Evolutionary conservation across 2,888 invertebrate species (phyloP), one percentile per base, ranked within the genome.

Genomic region (Gari tellinella): DNA sequence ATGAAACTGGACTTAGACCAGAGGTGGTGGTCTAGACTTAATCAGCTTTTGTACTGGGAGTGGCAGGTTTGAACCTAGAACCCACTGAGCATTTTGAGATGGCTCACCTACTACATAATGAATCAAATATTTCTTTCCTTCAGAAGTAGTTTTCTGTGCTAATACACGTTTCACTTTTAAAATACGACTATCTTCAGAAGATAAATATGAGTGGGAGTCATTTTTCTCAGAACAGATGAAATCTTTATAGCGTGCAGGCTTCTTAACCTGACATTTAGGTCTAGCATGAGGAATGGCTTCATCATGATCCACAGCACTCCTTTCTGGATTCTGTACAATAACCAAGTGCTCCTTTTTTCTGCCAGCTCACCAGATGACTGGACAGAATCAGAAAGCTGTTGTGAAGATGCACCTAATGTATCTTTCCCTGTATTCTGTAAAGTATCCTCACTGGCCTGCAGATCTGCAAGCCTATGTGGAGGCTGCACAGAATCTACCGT

Each of bases 101-200:
- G 56, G 51, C 49, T 57, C 65, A 2, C 45, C 51, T 21, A 51
- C 25, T 21, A 51, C 25, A 38, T 49, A 43, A 19, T 63, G 63
- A 53, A 55, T 37, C 12, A 63, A 38, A 43, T 55, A 63, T 46
- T 63, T 31, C 21, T 37, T 31, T 23, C 63, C 63, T 31, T 53
- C 26, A 4, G 21, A 19, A 17, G 63, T 55, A 14, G 17, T 15
- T 14, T 43, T 43, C 55, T 55, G 63, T n/a, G 63, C 63, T 21
- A 63, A 26, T 31, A 55, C 63, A 53, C 63, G 37, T 21, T 63
- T 63, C n/a, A 55, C 45, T 46, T 63, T 63, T 43, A 31, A 38
- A 53, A 14, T n/a, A 46, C 26, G 23, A 17, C 19, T 46, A 17
- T 8, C 21, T 23, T 40, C 52, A 17, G 55, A 46, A 23, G 53